These are phyloP conservation scores for Macropus fuliginosus DNA, from an alignment of 2,797 vertebrate species.

Conservation along the genomic window DNA sequence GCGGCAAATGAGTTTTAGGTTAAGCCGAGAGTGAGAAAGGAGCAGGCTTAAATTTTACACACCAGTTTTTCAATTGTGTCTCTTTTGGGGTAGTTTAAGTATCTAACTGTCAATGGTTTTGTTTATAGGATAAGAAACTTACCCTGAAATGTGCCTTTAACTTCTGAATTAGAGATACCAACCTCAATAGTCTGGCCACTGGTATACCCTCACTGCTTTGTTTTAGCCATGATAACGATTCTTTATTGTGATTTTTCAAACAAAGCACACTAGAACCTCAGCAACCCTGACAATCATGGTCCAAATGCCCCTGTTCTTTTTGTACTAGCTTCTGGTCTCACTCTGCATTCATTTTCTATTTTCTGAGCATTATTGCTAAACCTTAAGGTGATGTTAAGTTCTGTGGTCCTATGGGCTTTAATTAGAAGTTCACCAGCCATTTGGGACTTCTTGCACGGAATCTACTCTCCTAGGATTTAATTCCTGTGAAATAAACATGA, in stretches of 20 bases:
- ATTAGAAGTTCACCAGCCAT: constrained; percentile 27
- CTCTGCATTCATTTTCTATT: not conserved
- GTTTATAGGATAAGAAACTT: not conserved
- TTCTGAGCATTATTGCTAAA: not conserved
- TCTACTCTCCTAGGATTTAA: not conserved
- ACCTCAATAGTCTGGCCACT: not conserved
- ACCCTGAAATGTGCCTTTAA: not conserved
- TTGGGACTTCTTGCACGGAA: not conserved
- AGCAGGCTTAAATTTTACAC: not conserved
- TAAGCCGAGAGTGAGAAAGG: constrained; percentile 40
- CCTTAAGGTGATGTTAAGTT: constrained; percentile 1
- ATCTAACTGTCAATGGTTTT: not conserved
- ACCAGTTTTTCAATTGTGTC: not conserved
- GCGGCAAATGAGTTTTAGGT: constrained; percentile 18
- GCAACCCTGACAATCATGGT: not conserved
- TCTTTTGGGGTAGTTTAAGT: not conserved
- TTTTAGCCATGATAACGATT: not conserved
- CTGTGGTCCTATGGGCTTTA: not conserved
- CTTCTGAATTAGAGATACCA: not conserved
- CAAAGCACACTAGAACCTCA: not conserved
- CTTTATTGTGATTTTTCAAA: not conserved
- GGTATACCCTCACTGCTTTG: not conserved
- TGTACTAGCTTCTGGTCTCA: not conserved
- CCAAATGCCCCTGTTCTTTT: not conserved
- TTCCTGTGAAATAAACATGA: constrained; percentile 40